Conservation (phyloP, 2,888 invertebrate genomes). For the Sussaba pulchella region DNA sequence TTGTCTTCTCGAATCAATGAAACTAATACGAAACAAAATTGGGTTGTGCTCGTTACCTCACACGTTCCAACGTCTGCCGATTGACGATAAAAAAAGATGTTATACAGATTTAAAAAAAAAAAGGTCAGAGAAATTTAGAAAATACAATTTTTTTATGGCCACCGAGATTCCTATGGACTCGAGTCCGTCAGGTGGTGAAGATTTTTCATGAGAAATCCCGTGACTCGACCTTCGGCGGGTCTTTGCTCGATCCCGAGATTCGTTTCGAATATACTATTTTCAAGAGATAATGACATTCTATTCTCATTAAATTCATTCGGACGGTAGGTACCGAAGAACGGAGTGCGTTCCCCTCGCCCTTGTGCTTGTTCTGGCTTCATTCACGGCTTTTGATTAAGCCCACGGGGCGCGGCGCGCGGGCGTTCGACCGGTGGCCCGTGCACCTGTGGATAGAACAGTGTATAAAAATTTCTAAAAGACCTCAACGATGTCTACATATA, state of each 20-base stretch:
- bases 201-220: neutral
- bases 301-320: constrained; percentile 58
- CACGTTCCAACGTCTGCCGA: too few relatives aligned
- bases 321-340: neutral
- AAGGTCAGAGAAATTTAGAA: neutral
- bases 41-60: too few relatives aligned
- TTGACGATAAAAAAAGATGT: too few relatives aligned
- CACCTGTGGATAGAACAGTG: constrained; percentile 56
- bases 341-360: neutral
- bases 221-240: neutral
- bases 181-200: neutral
- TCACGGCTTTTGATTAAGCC: constrained; percentile 59
- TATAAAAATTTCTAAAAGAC: constrained; percentile 46
- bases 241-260: neutral
- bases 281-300: constrained; percentile 44
- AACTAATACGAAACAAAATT: too few relatives aligned
- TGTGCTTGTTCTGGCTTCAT: constrained; percentile 16
- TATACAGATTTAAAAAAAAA: too few relatives aligned
- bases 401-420: constrained; percentile 55
- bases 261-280: constrained; percentile 1
- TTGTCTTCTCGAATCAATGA: too few relatives aligned
- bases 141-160: neutral
- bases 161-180: neutral
- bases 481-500: neutral
- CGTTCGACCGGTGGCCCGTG: constrained; percentile 20